Base-by-base conservation (phyloP, 2,797 vertebrate species). In the Pogonophryne albipinna region DNA sequence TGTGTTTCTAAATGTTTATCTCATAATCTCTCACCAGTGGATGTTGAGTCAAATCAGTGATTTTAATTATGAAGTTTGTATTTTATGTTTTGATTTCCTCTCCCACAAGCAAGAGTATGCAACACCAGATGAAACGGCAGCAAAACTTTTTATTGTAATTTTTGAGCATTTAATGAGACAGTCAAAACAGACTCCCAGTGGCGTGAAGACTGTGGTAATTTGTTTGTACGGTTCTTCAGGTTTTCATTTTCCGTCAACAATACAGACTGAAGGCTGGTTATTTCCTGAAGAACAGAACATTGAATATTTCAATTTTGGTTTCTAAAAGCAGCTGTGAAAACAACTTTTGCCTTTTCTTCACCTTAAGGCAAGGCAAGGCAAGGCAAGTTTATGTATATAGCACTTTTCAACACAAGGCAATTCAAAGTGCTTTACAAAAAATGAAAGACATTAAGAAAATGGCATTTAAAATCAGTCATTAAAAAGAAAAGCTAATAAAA, bases 81-180 rank as follows among this genome's bases (percentile, higher is more conserved):
- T 31, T 66, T 76, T 47, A 9, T 14, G 11, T 52, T 71, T 77
- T 31, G 1, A n/a, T 49, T 62, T 68, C 6, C 49, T 64, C 23
- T 63, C 47, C 19, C 44, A 59, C 20, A 38, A 58, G 13, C 17
- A 55, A 55, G n/a, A 23, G 16, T 57, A 51, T 14, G 31, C 38
- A 42, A 44, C 13, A 46, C 31, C 31, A 16, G 13, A 20, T 31
- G 8, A 58, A 53, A 61, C 56, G 11, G 34, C 9, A 38, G 34
- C 34, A 38, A 38, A 51, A 49, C 14, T 56, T 66, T 45, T 62
- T 31, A 19, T 50, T 14, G 7, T 51, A 20, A 50, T 38, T 59
- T 64, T 34, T 0, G 34, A 17, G 27, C 68, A 15, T n/a, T 47
- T 20, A 70, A 27, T 7, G 3, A 49, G 23, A 56, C 34, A n/a